These are phyloP conservation scores for Cheiracanthium punctorium DNA, from an alignment of 2,888 invertebrate species.

Conservation along the genomic window DNA sequence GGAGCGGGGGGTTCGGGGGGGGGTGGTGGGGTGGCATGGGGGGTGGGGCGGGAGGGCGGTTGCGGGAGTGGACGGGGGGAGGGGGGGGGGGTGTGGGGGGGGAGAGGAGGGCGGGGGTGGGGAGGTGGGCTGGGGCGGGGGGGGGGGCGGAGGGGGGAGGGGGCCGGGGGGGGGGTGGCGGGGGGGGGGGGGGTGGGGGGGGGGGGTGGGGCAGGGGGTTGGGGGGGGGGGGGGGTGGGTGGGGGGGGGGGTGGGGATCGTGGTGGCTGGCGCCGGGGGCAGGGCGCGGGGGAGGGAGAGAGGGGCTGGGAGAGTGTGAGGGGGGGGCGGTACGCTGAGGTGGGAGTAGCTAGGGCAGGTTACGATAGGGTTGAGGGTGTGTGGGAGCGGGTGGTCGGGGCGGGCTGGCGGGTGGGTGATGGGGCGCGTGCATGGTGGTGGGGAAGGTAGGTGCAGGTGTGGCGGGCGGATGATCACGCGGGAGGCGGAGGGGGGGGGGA, in stretches of 20 bases:
- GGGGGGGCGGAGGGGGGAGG: not conserved
- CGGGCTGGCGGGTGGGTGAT: not conserved
- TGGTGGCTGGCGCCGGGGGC: not conserved
- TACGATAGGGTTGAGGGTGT: not conserved
- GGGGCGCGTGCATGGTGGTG: not conserved
- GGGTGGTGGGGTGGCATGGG: no score
- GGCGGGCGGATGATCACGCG: not conserved
- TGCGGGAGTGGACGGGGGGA: no score
- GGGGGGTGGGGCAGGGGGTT: no score
- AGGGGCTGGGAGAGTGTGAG: not conserved
- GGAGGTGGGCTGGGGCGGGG: not conserved
- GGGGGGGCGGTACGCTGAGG: not conserved
- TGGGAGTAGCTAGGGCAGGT: not conserved
- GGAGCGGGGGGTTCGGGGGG: not conserved
- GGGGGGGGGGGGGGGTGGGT: no score
- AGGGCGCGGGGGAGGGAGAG: not conserved
- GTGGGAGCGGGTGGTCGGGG: not conserved
- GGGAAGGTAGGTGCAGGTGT: not conserved
- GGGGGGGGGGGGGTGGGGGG: no score
- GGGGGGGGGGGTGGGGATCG: no score
- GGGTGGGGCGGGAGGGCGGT: not conserved
- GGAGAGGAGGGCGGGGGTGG: no score
- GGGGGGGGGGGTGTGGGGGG: not conserved
- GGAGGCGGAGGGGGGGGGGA: not conserved
- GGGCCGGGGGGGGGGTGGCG: not conserved